Conservation (phyloP, 2,888 invertebrate genomes). For the Tetranychus piercei region DNA sequence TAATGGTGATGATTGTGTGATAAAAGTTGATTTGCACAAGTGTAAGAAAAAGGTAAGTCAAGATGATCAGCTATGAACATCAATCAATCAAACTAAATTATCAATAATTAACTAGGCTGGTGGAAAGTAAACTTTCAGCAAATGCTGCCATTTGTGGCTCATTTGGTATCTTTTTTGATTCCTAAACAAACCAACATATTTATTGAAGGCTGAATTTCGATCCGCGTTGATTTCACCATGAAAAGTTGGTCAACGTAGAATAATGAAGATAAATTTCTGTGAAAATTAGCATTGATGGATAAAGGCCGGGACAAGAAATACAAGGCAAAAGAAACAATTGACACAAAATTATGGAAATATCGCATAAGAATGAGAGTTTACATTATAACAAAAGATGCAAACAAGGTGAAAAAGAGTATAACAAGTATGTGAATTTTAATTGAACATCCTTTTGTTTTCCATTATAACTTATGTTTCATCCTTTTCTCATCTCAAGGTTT, state of each 20-base stretch:
- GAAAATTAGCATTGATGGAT: too few relatives aligned
- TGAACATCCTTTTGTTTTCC: constrained; percentile 21
- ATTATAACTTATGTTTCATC: constrained; percentile 6
- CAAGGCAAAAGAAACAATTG: too few relatives aligned
- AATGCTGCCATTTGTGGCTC: too few relatives aligned
- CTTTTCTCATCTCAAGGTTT: neutral
- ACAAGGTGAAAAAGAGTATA: constrained; percentile 14
- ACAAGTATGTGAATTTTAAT: constrained; percentile 18
- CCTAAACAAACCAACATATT: too few relatives aligned
- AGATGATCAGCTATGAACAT: constrained; percentile 5
- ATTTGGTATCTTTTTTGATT: too few relatives aligned
- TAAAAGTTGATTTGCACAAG: too few relatives aligned
- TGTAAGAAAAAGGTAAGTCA: neutral
- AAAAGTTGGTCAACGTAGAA: too few relatives aligned
- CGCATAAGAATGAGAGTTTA: neutral
- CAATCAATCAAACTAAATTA: neutral
- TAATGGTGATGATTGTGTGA: neutral
- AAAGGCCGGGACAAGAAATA: too few relatives aligned
- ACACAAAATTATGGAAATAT: too few relatives aligned
- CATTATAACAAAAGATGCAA: constrained; percentile 19
- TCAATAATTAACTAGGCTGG: neutral
- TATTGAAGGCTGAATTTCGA: too few relatives aligned
- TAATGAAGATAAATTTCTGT: too few relatives aligned
- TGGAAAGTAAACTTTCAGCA: neutral
- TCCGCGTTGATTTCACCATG: too few relatives aligned